A percentile compares a stretch with the other conserved stretches of the same genome.
Conservation (phyloP, 2,888 invertebrate genomes). For the Polyploca ridens region DNA sequence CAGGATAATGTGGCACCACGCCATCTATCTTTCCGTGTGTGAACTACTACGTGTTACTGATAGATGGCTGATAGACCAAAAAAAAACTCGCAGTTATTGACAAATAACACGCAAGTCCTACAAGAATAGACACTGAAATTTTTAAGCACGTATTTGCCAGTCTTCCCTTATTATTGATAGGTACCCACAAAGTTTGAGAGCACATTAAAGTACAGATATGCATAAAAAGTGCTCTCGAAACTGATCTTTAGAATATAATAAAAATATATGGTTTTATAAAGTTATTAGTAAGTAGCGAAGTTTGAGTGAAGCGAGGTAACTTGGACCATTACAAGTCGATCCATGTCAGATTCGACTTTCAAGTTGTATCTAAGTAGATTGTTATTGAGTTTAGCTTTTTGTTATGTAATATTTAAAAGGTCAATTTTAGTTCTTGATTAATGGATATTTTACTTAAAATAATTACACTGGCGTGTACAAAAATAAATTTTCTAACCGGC, state of each 20-base stretch:
- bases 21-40: too few relatives aligned
- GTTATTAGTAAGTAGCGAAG: neutral
- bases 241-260: conserved; percentile 3
- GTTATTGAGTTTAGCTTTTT: neutral
- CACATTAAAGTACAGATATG: neutral
- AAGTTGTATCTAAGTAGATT: neutral
- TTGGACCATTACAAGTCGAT: neutral
- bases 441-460: too few relatives aligned
- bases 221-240: neutral
- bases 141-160: too few relatives aligned
- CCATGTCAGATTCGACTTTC: neutral
- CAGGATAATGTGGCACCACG: too few relatives aligned
- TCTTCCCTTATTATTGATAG: neutral
- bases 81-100: too few relatives aligned
- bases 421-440: too few relatives aligned
- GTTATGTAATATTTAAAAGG: neutral
- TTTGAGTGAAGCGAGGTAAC: neutral
- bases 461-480: too few relatives aligned
- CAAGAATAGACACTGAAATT: too few relatives aligned
- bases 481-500: too few relatives aligned
- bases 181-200: neutral
- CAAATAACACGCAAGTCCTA: too few relatives aligned
- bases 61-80: too few relatives aligned
- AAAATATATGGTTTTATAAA: conserved; percentile 6
- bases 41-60: too few relatives aligned